Evolutionary conservation across 1,140 invertebrate species (phyloP).

Genomic region (Physella acuta): DNA sequence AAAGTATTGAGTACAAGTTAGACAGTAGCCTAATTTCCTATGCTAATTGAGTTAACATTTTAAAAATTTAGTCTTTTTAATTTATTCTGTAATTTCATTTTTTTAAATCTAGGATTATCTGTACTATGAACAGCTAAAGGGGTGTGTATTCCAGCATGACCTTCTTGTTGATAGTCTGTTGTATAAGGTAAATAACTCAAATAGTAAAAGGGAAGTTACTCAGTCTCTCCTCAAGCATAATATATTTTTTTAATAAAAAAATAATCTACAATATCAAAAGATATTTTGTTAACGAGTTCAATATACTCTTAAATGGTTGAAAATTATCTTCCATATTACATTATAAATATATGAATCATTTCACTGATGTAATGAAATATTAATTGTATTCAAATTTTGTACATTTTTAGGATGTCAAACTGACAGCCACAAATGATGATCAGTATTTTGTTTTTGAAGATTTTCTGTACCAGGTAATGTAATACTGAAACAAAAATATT

Average conservation of each 20-base stretch:
- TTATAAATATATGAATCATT: too few relatives aligned
- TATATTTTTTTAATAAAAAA: too few relatives aligned
- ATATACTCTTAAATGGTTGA: too few relatives aligned
- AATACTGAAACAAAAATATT: too few relatives aligned
- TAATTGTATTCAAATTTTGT: background rate
- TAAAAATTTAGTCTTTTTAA: background rate
- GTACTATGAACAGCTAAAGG: constrained; percentile 82
- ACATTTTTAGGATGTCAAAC: constrained; percentile 77
- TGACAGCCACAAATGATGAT: constrained; percentile 94
- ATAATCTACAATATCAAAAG: too few relatives aligned
- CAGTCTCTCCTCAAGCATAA: too few relatives aligned
- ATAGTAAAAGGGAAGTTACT: background rate
- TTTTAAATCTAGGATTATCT: constrained; percentile 71
- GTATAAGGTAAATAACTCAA: constrained; percentile 71
- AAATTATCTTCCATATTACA: too few relatives aligned
- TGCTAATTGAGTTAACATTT: too few relatives aligned
- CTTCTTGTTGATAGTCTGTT: constrained; percentile 90
- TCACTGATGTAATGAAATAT: too few relatives aligned
- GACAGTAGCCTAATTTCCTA: too few relatives aligned
- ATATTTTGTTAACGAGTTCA: too few relatives aligned
- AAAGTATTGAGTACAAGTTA: too few relatives aligned
- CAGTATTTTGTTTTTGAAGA: constrained; percentile 98
- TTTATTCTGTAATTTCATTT: background rate
- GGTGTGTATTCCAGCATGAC: constrained; percentile 82
- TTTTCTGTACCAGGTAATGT: constrained; percentile 86